These are phyloP conservation scores for Petrocephalus zakoni DNA, from an alignment of 2,113 vertebrate genomes.

Conservation along the genomic window DNA sequence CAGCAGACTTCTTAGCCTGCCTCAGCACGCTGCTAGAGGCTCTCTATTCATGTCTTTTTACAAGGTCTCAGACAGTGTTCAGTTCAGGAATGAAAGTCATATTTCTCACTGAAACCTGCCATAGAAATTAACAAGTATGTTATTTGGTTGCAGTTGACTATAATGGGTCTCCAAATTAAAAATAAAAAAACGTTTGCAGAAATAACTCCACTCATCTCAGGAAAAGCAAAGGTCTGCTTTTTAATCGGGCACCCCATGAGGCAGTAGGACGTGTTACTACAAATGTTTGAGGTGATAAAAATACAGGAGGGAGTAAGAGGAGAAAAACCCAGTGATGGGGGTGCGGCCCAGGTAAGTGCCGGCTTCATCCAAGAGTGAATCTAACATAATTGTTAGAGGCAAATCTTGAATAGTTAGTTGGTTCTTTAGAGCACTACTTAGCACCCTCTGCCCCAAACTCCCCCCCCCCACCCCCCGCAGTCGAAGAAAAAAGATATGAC, in stretches of 20 bases:
- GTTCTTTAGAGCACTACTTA: not conserved
- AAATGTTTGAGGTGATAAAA: not conserved
- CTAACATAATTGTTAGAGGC: not conserved
- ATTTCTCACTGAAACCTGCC: not conserved
- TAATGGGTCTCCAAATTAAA: not conserved
- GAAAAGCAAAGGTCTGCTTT: not conserved
- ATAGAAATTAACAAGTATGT: not conserved
- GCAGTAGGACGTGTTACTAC: not conserved
- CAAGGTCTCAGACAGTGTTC: not conserved
- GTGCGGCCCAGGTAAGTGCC: not conserved
- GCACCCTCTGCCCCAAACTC: not conserved
- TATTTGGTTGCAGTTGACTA: not conserved
- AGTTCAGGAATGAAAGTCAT: not conserved
- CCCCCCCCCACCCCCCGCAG: too few relatives aligned
- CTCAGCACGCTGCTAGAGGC: not conserved
- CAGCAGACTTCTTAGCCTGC: not conserved
- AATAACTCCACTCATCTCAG: not conserved
- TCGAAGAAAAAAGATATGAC: too few relatives aligned
- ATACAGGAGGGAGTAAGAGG: not conserved
- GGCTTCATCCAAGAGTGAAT: not conserved
- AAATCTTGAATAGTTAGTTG: not conserved
- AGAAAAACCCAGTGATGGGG: not conserved
- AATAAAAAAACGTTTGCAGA: not conserved
- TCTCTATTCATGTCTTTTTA: too few relatives aligned
- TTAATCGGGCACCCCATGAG: not conserved